Evolutionary conservation across 2,797 vertebrate species (phyloP).

Genomic region (Antennarius maculatus): DNA sequence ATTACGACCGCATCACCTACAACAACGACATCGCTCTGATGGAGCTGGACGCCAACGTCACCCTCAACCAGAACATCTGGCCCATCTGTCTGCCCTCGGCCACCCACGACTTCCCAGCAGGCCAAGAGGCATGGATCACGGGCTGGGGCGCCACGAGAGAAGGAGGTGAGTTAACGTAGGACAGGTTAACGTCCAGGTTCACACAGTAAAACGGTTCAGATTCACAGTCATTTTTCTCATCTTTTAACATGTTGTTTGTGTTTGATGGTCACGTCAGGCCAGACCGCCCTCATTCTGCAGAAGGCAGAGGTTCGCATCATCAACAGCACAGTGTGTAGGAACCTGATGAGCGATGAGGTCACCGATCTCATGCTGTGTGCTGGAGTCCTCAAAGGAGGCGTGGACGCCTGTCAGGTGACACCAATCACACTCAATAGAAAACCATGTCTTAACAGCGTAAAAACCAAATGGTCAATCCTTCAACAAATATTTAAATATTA

Average conservation of each 20-base stretch:
- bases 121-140: conserved; percentile 88
- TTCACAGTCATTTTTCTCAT: neutral
- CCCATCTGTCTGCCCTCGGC: conserved; percentile 89
- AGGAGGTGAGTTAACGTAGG: conserved; percentile 78
- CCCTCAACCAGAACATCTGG: conserved; percentile 81
- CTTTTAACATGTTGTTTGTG: neutral
- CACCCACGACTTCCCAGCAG: conserved; percentile 80
- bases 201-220: too few species aligned
- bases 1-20: conserved; percentile 80
- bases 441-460: too few species aligned
- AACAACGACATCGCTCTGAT: conserved; percentile 90
- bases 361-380: conserved; percentile 90
- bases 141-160: conserved; percentile 92
- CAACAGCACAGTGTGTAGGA: conserved; percentile 86
- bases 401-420: conserved; percentile 93
- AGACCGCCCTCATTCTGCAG: conserved; percentile 82
- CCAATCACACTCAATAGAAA: neutral
- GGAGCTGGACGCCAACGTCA: conserved; percentile 81
- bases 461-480: too few species aligned
- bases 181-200: too few species aligned
- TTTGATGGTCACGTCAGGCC: conserved; percentile 64
- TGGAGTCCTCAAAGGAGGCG: conserved; percentile 88
- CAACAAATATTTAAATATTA: too few species aligned
- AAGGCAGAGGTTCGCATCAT: conserved; percentile 91
- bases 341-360: conserved; percentile 79